Percentiles rank a stretch among this genome's conserved stretches.
Evolutionary conservation across 2,797 vertebrate species (phyloP).

Genomic region (Antennarius maculatus): DNA sequence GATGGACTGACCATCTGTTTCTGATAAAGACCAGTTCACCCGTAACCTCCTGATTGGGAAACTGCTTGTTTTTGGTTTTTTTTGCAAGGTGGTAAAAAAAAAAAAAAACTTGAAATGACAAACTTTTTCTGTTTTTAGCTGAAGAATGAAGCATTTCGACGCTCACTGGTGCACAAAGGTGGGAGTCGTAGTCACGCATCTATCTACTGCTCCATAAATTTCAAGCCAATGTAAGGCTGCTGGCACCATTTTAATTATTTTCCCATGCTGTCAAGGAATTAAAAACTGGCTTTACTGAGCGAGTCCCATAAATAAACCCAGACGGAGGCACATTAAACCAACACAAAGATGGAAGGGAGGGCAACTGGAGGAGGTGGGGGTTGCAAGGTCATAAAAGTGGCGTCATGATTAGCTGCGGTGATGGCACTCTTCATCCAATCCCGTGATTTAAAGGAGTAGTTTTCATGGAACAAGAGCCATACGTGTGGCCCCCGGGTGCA

Average conservation of each 20-base stretch:
- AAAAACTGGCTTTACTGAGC: slow-evolving; percentile 25
- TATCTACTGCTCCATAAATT: slow-evolving; percentile 7
- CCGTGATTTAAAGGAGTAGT: slow-evolving; percentile 5
- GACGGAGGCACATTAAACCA: background rate
- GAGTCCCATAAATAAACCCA: background rate
- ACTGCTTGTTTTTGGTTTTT: background rate
- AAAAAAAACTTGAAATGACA: no score
- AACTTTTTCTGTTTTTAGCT: background rate
- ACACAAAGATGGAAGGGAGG: slow-evolving; percentile 19
- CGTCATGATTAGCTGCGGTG: slow-evolving; percentile 23
- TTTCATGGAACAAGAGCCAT: background rate
- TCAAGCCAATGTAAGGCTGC: slow-evolving; percentile 9
- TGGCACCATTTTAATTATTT: background rate
- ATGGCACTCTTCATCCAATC: background rate
- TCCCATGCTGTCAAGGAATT: background rate
- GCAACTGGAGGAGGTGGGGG: background rate
- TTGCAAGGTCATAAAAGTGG: slow-evolving; percentile 54
- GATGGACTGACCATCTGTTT: slow-evolving; percentile 29
- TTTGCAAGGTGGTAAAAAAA: no score
- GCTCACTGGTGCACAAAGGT: slow-evolving; percentile 2
- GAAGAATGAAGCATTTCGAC: background rate
- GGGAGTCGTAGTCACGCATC: slow-evolving; percentile 19
- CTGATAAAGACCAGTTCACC: background rate
- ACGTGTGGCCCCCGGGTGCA: slow-evolving; percentile 12
- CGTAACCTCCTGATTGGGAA: background rate